Percentiles rank a stretch among this genome's conserved stretches.
Conservation (phyloP, 2,797 vertebrate species). For the Coregonus sp. region DNA sequence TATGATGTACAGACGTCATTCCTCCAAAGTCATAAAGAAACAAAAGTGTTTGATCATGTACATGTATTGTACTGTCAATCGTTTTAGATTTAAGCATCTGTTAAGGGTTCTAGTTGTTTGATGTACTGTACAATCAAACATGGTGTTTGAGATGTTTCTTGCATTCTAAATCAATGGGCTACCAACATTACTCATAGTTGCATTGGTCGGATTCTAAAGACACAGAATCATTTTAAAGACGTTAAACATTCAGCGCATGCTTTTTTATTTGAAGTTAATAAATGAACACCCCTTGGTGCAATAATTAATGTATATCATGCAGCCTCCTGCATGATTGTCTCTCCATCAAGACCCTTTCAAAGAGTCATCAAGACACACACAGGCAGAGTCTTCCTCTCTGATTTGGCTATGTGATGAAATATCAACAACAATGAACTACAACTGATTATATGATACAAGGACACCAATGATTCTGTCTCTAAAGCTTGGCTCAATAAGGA, state of each 20-base stretch:
- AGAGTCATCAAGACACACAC: too few relatives aligned
- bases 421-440: background rate
- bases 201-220: background rate
- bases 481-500: background rate
- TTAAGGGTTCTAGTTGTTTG: background rate
- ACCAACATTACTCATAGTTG: background rate
- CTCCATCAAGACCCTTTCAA: background rate
- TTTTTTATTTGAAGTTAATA: conserved; percentile 25
- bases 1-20: background rate
- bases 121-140: background rate
- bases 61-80: background rate
- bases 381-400: too few relatives aligned
- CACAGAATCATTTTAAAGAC: conserved; percentile 23
- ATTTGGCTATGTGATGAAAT: background rate
- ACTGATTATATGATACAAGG: too few relatives aligned
- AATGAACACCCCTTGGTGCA: background rate
- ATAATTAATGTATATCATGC: background rate
- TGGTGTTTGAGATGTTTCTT: background rate
- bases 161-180: background rate
- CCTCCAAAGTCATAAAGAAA: background rate
- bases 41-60: background rate
- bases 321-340: background rate
- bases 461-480: background rate
- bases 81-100: background rate
- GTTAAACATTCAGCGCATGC: conserved; percentile 9